These are phyloP conservation scores for Hypercompe scribonia DNA, from an alignment of 2,888 invertebrate genomes.

Conservation along the genomic window DNA sequence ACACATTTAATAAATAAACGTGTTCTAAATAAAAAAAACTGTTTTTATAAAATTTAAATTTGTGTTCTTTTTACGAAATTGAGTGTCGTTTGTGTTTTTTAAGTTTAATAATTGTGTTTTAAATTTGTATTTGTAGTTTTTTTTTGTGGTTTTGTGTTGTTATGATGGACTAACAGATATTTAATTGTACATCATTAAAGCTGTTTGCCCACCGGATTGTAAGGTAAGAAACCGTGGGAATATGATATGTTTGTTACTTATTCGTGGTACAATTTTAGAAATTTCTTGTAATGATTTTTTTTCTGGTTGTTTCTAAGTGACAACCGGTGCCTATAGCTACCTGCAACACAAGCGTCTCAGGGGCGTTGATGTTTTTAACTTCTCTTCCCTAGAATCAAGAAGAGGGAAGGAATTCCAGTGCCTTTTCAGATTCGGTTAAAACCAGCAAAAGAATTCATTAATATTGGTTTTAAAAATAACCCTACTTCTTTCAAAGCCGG, in stretches of 20 bases:
- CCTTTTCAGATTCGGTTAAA: too few species aligned
- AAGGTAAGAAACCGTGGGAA: constrained; percentile 41
- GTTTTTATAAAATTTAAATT: neutral
- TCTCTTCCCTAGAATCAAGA: too few species aligned
- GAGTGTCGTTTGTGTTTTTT: constrained; percentile 6
- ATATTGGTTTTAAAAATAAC: too few species aligned
- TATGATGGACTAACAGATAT: constrained; percentile 23
- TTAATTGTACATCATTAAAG: constrained; percentile 40
- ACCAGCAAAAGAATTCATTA: too few species aligned
- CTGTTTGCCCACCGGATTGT: constrained; percentile 25
- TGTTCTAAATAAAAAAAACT: constrained; percentile 5
- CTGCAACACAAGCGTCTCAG: too few species aligned
- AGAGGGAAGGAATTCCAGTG: too few species aligned
- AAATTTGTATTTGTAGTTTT: constrained; percentile 8
- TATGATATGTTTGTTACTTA: neutral
- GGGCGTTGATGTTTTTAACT: too few species aligned
- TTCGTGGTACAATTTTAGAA: neutral
- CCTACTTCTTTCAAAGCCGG: too few species aligned
- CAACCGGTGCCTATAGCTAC: too few species aligned
- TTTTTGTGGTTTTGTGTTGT: constrained; percentile 24
- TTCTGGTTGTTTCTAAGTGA: too few species aligned
- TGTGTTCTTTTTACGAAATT: constrained; percentile 18
- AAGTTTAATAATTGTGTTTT: neutral
- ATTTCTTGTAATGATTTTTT: too few species aligned
- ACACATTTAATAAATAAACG: neutral